Percentiles rank a stretch among this genome's conserved stretches.
Evolutionary conservation across 2,888 invertebrate species (phyloP).

Genomic region (Hypsopygia costalis): DNA sequence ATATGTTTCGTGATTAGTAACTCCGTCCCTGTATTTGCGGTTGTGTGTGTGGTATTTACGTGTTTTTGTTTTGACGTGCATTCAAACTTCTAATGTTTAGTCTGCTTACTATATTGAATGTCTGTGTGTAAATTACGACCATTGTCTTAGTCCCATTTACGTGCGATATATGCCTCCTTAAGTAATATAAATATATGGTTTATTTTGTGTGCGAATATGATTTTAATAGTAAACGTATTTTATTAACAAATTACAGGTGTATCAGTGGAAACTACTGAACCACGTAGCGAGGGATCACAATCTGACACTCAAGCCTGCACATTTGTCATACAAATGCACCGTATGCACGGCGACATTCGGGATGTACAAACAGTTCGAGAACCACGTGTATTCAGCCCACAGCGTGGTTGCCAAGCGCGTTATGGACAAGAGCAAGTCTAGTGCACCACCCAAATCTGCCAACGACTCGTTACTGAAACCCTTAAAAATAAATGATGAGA

Average conservation of each 20-base stretch:
- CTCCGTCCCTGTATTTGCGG: too few relatives aligned
- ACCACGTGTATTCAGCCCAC: conserved; percentile 96
- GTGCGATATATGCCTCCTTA: too few relatives aligned
- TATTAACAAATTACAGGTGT: conserved; percentile 84
- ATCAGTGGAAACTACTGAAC: conserved; percentile 95
- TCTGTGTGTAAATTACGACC: too few relatives aligned
- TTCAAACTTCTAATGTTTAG: too few relatives aligned
- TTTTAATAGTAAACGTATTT: too few relatives aligned
- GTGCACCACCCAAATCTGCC: conserved; percentile 33
- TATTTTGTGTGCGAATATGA: too few relatives aligned
- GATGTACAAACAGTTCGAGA: conserved; percentile 97
- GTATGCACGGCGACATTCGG: conserved; percentile 97
- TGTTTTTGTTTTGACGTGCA: too few relatives aligned
- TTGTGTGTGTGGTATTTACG: too few relatives aligned
- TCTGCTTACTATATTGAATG: too few relatives aligned
- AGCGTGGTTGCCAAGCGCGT: conserved; percentile 92
- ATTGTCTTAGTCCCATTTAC: too few relatives aligned
- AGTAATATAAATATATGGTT: too few relatives aligned
- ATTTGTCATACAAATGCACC: conserved; percentile 96
- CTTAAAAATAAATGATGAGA: conserved; percentile 93
- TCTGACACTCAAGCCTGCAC: conserved; percentile 94
- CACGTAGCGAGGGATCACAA: conserved; percentile 96
- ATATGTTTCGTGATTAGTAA: too few relatives aligned
- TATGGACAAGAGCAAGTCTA: conserved; percentile 57
- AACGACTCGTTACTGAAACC: conserved; percentile 82